Evolutionary conservation across 2,113 vertebrate species (phyloP).

Genomic region (Cervus canadensis): DNA sequence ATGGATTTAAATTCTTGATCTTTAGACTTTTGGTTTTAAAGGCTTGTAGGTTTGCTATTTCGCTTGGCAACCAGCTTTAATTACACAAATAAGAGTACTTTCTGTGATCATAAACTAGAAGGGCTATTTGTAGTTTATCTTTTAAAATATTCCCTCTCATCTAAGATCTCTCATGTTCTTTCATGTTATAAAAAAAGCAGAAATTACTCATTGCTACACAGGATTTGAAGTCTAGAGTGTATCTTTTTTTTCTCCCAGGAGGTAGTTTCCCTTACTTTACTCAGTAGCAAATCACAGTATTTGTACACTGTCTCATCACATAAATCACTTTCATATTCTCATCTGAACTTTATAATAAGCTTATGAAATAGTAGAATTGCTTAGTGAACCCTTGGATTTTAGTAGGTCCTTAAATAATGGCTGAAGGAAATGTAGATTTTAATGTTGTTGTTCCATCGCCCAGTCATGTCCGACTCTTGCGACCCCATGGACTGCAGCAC

Average conservation of each 20-base stretch:
- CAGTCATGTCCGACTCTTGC: background rate
- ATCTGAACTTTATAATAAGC: background rate
- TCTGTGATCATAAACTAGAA: constrained; percentile 44
- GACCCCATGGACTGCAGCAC: background rate
- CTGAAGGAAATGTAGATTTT: background rate
- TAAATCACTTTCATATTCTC: background rate
- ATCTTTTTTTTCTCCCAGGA: background rate
- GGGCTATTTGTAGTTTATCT: constrained; percentile 34
- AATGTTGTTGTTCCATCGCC: background rate
- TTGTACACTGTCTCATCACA: background rate
- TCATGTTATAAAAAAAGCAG: background rate
- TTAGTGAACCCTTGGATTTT: background rate
- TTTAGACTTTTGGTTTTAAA: constrained; percentile 30
- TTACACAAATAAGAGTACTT: constrained; percentile 13
- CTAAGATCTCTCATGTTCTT: background rate
- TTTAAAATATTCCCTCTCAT: constrained; percentile 50
- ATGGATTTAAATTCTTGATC: constrained; percentile 25
- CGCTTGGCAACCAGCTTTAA: constrained; percentile 8
- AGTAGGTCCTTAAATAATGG: background rate
- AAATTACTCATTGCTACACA: background rate
- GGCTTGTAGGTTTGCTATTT: constrained; percentile 23
- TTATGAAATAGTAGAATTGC: background rate
- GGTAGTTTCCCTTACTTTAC: background rate
- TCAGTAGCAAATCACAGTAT: background rate
- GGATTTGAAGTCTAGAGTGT: background rate